Base-by-base conservation (phyloP, 2,888 invertebrate species). In the Dichetophora obliterata region DNA sequence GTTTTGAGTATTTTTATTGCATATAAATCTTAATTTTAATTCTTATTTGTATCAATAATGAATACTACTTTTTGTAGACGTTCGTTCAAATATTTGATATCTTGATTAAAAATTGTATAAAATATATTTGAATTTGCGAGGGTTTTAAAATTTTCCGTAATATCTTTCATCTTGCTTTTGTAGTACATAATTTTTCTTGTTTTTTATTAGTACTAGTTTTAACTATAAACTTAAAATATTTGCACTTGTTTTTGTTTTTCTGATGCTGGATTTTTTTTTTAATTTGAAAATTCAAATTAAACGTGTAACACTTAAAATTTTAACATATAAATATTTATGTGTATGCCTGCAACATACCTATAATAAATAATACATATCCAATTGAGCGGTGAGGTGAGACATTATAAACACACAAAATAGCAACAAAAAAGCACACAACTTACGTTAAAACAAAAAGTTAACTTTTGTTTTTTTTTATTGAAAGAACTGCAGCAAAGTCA, bases 321-420 rank as follows among this genome's bases (percentile, higher is more conserved):
- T 83, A 19, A 71, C 76, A 77, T 79, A 79, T 76, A 75, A 77
- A 52, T 19, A 77, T 75, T 73, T 76, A 77, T 76, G 75, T 57
- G 71, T 75, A 77, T 73, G 61, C 24, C 50, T 68, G 54, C 63
- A 71, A 73, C 63, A 54, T 16, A 65, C 65, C 16, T 48, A 65
- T 61, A 57, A 43, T 59, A 37, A 57, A 43, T 59, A 37, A 71
- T 72, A 27, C 22, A 66, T 50, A n/a, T 34, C 52, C 4, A 68
- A 43, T 43, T 68, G 50, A 48, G 73, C 57, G 88, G 88, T 89
- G 89, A 89, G 89, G 89, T 89, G 89, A 89, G 88, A 87, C 89
- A 89, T 89, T 89, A 87, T 86, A 85, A 86, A 86, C 87, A 87
- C 86, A 87, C 86, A 87, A 75, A 84, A 83, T 84, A 84, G 83